Evolutionary conservation across 2,113 vertebrate species (phyloP).

Genomic region (Papio anubis): DNA sequence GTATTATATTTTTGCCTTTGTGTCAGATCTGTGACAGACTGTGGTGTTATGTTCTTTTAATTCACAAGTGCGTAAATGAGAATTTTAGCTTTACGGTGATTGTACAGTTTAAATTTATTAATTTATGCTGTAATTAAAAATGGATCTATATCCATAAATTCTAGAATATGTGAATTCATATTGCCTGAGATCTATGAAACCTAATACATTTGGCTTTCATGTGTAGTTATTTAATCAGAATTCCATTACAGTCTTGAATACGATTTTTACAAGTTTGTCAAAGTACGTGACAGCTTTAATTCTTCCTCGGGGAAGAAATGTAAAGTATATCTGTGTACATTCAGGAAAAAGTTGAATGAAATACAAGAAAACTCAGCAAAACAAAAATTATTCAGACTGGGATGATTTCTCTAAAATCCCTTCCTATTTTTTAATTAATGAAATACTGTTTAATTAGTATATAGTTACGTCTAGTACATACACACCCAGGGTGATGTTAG

Average conservation of each 20-base stretch:
- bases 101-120: conserved; percentile 29
- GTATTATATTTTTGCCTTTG: background rate
- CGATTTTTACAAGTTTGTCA: conserved; percentile 51
- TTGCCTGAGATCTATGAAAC: conserved; percentile 35
- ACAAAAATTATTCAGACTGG: background rate
- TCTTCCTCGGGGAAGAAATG: conserved; percentile 48
- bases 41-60: background rate
- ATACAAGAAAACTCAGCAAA: conserved; percentile 37
- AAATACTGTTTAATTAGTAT: background rate
- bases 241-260: conserved; percentile 48
- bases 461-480: background rate
- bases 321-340: conserved; percentile 56
- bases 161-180: conserved; percentile 26
- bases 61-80: conserved; percentile 8
- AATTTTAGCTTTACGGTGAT: conserved; percentile 42
- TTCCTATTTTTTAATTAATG: conserved; percentile 27
- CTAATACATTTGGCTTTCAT: conserved; percentile 34
- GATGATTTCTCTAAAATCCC: conserved; percentile 23
- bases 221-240: conserved; percentile 58
- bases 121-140: conserved; percentile 37
- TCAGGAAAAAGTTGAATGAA: conserved; percentile 56
- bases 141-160: conserved; percentile 2
- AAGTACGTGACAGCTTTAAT: conserved; percentile 46
- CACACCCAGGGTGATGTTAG: background rate
- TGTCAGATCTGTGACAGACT: background rate